Percentiles rank a stretch among this genome's conserved stretches.
Conservation (phyloP, 2,113 vertebrate genomes). For the Hippocampus barbouri region DNA sequence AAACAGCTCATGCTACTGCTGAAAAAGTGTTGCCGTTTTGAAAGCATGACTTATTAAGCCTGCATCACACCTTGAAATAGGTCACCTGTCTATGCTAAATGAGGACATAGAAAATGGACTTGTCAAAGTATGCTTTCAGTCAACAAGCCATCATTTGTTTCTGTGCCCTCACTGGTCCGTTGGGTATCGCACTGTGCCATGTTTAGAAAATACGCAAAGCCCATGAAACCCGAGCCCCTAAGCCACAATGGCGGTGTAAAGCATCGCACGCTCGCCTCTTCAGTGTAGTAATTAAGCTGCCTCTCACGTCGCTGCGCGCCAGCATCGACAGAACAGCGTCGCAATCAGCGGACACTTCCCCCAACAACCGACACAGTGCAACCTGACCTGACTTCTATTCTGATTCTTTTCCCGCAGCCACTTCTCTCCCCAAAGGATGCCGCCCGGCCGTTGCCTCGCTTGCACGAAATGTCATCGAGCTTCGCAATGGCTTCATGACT, state of each 20-base stretch:
- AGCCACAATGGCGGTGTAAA: slow-evolving; percentile 67
- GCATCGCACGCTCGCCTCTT: slow-evolving; percentile 65
- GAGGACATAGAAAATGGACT: not conserved
- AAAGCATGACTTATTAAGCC: too few species aligned
- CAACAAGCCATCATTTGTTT: not conserved
- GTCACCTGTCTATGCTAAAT: too few species aligned
- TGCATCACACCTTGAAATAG: too few species aligned
- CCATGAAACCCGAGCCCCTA: slow-evolving; percentile 56
- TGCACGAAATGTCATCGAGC: slow-evolving; percentile 48
- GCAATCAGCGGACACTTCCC: slow-evolving; percentile 69
- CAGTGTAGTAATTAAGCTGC: slow-evolving; percentile 71
- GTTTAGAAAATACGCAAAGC: not conserved
- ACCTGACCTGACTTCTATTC: slow-evolving; percentile 58
- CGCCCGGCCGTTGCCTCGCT: slow-evolving; percentile 22
- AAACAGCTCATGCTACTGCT: too few species aligned
- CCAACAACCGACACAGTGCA: slow-evolving; percentile 62
- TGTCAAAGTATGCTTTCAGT: not conserved
- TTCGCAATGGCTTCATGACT: slow-evolving; percentile 34
- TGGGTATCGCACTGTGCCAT: not conserved
- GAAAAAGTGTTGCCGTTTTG: too few species aligned
- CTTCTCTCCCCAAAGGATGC: slow-evolving; percentile 49
- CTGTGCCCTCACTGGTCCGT: not conserved
- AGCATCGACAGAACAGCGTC: slow-evolving; percentile 58
- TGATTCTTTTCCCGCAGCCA: slow-evolving; percentile 51
- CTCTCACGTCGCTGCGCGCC: slow-evolving; percentile 67